Conservation (phyloP, 2,797 vertebrate genomes). For the Eutrigla gurnardus region DNA sequence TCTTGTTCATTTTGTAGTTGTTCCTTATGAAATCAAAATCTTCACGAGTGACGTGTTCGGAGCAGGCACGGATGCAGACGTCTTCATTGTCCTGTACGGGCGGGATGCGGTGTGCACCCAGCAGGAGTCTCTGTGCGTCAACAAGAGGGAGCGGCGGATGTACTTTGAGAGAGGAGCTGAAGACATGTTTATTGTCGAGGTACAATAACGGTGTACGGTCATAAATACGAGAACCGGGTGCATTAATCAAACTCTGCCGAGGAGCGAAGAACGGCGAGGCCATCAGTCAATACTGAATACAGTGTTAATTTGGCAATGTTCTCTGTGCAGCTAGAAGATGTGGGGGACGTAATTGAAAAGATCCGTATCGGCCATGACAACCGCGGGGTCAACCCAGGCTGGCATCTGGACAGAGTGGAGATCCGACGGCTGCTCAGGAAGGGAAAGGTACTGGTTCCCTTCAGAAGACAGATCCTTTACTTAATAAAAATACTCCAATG, state of each 20-base stretch:
- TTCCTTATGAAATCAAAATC: conserved; percentile 95
- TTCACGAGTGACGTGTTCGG: conserved; percentile 94
- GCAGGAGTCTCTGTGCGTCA: conserved; percentile 93
- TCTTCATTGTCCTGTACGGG: conserved; percentile 94
- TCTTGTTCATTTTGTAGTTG: conserved; percentile 83
- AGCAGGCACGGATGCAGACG: conserved; percentile 94
- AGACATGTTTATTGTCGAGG: conserved; percentile 98
- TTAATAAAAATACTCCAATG: neutral
- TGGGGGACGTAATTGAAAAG: conserved; percentile 96
- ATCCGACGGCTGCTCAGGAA: conserved; percentile 94
- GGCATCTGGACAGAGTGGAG: conserved; percentile 93
- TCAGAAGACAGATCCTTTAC: neutral
- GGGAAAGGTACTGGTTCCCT: conserved; percentile 87
- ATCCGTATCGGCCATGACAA: conserved; percentile 94
- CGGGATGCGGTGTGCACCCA: conserved; percentile 87
- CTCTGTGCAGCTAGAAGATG: conserved; percentile 88
- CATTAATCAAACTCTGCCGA: neutral
- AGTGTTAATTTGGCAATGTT: neutral
- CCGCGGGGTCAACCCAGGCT: conserved; percentile 91
- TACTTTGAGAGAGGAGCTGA: conserved; percentile 94
- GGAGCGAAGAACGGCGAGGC: neutral
- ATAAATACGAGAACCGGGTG: neutral
- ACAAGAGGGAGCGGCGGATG: conserved; percentile 94
- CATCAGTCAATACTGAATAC: neutral
- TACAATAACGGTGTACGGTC: conserved; percentile 54